These are phyloP conservation scores for Drosophila longiperda DNA, from an alignment of 2,888 invertebrate genomes.

Conservation along the genomic window DNA sequence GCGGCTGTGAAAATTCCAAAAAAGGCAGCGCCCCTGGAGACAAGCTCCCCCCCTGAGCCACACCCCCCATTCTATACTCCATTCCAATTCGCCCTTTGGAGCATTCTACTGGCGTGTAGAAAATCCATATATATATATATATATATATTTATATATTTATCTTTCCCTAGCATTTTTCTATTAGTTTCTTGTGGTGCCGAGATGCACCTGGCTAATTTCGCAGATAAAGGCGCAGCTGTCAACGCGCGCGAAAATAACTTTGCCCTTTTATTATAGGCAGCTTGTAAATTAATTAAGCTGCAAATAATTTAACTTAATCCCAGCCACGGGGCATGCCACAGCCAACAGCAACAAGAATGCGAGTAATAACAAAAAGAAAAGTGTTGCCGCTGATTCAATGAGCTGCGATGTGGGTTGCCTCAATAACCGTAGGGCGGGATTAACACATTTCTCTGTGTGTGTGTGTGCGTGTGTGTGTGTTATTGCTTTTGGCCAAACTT, in stretches of 20 bases:
- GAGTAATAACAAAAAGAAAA: constrained; percentile 36
- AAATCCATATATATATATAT: constrained; percentile 6
- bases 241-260: constrained; percentile 50
- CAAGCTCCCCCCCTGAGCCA: not conserved
- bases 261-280: constrained; percentile 42
- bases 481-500: constrained; percentile 20
- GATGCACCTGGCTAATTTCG: constrained; percentile 57
- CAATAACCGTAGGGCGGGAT: constrained; percentile 73
- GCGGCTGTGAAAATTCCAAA: constrained; percentile 69
- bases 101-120: constrained; percentile 37
- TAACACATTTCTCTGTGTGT: constrained; percentile 58
- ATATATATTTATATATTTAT: constrained; percentile 38
- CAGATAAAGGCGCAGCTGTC: constrained; percentile 63
- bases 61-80: not conserved
- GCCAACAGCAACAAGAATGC: not conserved
- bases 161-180: constrained; percentile 58
- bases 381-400: constrained; percentile 38
- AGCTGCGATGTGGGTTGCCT: constrained; percentile 63
- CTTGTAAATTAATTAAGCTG: constrained; percentile 75
- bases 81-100: not conserved
- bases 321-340: constrained; percentile 31
- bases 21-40: constrained; percentile 60
- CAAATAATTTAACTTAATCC: constrained; percentile 75
- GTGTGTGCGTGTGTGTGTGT: constrained; percentile 10
- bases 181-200: constrained; percentile 26